These are phyloP conservation scores for Neotoma lepida DNA, from an alignment of 2,113 vertebrate genomes.

Conservation along the genomic window DNA sequence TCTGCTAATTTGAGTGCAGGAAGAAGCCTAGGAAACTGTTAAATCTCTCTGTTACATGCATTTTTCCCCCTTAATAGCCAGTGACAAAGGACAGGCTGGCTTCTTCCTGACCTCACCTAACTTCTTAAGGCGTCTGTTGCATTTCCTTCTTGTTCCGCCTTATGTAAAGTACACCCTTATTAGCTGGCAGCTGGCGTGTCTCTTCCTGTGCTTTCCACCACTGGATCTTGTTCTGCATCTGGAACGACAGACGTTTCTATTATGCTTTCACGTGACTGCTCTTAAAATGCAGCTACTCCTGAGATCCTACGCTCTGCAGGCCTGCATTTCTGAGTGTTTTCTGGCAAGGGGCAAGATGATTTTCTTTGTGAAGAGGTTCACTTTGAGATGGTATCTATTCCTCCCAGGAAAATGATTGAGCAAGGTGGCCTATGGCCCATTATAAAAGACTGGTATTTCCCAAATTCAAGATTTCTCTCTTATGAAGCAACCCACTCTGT, in stretches of 20 bases:
- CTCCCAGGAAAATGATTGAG: neutral
- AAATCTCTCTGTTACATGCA: neutral
- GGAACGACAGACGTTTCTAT: neutral
- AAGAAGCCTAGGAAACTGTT: neutral
- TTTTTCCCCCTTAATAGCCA: conserved; percentile 25
- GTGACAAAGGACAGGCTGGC: neutral
- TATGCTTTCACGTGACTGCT: neutral
- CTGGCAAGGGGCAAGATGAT: neutral
- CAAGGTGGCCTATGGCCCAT: neutral
- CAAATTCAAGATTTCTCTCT: neutral
- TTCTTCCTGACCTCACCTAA: neutral
- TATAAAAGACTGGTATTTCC: neutral
- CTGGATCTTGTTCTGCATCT: neutral
- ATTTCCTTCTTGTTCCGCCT: neutral
- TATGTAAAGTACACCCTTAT: neutral
- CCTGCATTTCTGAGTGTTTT: neutral
- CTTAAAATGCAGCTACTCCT: neutral
- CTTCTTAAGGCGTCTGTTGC: neutral
- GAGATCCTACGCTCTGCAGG: neutral
- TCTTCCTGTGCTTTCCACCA: neutral
- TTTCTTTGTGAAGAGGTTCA: conserved; percentile 25
- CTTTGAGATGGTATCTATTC: neutral
- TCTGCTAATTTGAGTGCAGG: neutral
- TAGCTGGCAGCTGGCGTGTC: neutral
- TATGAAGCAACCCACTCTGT: neutral